Evolutionary conservation across 2,888 invertebrate species (phyloP).

Genomic region (Dorcus hopei): DNA sequence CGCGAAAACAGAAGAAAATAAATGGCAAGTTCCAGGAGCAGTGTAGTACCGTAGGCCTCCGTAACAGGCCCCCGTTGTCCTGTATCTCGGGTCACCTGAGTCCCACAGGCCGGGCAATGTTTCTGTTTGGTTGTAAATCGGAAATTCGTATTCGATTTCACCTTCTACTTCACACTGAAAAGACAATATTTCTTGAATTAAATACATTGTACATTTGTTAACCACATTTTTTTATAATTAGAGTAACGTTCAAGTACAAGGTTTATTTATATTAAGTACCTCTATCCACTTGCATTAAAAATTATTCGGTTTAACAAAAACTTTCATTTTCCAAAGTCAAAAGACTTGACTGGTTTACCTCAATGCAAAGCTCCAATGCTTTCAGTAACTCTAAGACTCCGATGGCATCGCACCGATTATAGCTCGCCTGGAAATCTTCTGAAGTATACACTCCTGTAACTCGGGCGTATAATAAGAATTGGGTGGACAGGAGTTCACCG

Average conservation of each 20-base stretch:
- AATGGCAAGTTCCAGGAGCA: slow-evolving; percentile 56
- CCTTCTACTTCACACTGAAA: slow-evolving; percentile 65
- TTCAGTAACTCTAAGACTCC: slow-evolving; percentile 67
- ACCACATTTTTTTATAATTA: no score
- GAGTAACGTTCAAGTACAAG: no score
- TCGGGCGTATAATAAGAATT: slow-evolving; percentile 53
- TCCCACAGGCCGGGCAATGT: slow-evolving; percentile 67
- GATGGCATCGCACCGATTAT: slow-evolving; percentile 66
- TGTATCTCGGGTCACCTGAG: slow-evolving; percentile 53
- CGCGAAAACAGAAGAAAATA: slow-evolving; percentile 66
- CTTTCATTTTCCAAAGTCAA: background rate
- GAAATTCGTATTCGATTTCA: slow-evolving; percentile 73
- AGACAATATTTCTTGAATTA: background rate
- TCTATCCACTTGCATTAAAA: background rate
- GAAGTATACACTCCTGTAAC: slow-evolving; percentile 68
- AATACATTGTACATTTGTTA: no score
- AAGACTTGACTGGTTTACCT: slow-evolving; percentile 42
- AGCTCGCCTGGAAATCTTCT: slow-evolving; percentile 71
- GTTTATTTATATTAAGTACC: background rate
- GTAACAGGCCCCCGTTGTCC: slow-evolving; percentile 53
- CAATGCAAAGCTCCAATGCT: slow-evolving; percentile 66
- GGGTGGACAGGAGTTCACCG: slow-evolving; percentile 61
- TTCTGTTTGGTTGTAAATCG: slow-evolving; percentile 66
- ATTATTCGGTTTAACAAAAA: background rate
- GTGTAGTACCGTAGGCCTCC: slow-evolving; percentile 62